phyloP scores from a whole-genome alignment of 2,888 invertebrate genomes.

The Coelinius sp. region DNA sequence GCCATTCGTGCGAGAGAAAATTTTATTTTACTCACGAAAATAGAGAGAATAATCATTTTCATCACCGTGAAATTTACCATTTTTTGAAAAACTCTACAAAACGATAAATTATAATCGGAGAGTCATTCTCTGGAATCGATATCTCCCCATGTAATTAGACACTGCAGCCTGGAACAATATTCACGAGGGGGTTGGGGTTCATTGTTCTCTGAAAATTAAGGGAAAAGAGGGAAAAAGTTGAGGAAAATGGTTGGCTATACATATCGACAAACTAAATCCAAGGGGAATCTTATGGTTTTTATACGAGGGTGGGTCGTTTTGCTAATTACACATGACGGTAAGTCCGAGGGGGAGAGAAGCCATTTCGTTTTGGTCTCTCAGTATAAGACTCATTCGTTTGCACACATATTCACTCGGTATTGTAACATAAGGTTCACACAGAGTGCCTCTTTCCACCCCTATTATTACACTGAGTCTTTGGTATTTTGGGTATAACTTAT shows the following conservation, averaged over 20 bases:
- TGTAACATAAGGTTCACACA: conserved; percentile 39
- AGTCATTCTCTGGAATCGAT: conserved; percentile 17
- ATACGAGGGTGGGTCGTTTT: conserved; percentile 48
- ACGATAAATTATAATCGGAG: conserved; percentile 10
- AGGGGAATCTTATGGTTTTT: conserved; percentile 24
- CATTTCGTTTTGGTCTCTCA: conserved; percentile 52
- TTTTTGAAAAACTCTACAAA: not conserved
- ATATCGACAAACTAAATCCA: conserved; percentile 43
- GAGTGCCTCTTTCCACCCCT: conserved; percentile 31
- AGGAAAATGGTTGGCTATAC: conserved; percentile 52
- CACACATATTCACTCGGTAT: conserved; percentile 25
- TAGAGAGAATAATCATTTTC: not conserved
- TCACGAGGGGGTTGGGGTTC: conserved; percentile 40
- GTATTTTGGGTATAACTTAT: conserved; percentile 40
- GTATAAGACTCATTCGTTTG: conserved; percentile 43
- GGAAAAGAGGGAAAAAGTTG: conserved; percentile 63
- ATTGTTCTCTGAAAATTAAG: conserved; percentile 68
- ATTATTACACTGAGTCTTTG: conserved; percentile 42
- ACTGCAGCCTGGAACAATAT: conserved; percentile 66
- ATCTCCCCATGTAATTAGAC: conserved; percentile 65
- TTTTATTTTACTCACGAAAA: not conserved
- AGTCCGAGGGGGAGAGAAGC: conserved; percentile 54
- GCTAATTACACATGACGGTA: conserved; percentile 62
- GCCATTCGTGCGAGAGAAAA: not conserved
- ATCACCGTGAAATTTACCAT: not conserved